Conservation (phyloP, 2,797 vertebrate genomes). For the Clarias platycephalus region DNA sequence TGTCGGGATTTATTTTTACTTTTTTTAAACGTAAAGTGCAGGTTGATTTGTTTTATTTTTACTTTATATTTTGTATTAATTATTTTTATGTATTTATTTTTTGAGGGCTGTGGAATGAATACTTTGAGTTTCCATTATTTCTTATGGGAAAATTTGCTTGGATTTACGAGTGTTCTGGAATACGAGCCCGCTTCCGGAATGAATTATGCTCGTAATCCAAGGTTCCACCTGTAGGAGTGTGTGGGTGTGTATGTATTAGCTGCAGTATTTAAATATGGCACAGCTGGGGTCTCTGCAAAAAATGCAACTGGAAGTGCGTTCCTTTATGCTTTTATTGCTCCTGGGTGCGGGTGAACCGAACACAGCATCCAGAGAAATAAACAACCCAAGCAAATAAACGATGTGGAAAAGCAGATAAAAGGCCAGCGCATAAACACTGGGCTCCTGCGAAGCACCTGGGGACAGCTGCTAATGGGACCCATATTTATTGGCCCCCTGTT, state of each 20-base stretch:
- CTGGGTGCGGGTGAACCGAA: not conserved
- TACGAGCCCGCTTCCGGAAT: no score
- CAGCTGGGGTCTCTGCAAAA: constrained; percentile 24
- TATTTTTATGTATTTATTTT: no score
- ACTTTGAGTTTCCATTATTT: no score
- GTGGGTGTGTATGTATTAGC: constrained; percentile 8
- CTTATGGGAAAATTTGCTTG: no score
- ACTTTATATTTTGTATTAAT: no score
- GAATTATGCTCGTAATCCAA: no score
- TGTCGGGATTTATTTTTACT: no score
- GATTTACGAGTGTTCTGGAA: no score
- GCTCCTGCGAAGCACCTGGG: constrained; percentile 43
- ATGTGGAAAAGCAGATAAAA: constrained; percentile 54
- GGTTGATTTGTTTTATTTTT: no score
- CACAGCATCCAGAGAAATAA: constrained; percentile 26
- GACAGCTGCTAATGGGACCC: constrained; percentile 50
- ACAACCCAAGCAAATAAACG: constrained; percentile 41
- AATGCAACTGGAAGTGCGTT: constrained; percentile 10
- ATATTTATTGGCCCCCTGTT: constrained; percentile 52
- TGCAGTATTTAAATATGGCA: constrained; percentile 26
- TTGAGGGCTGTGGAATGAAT: no score
- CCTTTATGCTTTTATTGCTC: constrained; percentile 29
- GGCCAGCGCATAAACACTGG: constrained; percentile 36
- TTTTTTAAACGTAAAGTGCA: no score
- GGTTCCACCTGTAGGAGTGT: not conserved